Evolutionary conservation across 2,113 vertebrate genomes (phyloP).

Genomic region (Malurus elegans): DNA sequence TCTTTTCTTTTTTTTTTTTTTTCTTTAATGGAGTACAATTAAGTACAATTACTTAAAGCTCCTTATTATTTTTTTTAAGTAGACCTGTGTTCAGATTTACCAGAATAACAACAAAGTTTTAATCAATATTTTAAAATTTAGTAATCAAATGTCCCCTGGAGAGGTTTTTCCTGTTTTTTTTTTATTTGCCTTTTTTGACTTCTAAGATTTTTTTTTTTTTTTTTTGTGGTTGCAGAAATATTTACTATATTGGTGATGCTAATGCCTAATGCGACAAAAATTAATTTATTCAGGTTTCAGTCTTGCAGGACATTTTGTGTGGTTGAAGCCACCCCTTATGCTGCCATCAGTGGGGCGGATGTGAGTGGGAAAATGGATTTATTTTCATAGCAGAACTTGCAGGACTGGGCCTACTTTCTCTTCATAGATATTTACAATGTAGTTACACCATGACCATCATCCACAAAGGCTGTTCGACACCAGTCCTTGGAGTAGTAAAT

Average conservation of each 20-base stretch:
- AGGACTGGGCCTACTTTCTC: background rate
- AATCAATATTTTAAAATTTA: background rate
- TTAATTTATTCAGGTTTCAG: constrained; percentile 33
- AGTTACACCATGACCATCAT: constrained; percentile 25
- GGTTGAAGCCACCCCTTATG: background rate
- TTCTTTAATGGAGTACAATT: background rate
- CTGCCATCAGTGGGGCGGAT: background rate
- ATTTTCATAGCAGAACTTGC: background rate
- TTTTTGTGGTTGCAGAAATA: constrained; percentile 42
- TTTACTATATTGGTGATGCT: constrained; percentile 46
- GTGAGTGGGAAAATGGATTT: background rate
- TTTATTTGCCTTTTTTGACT: background rate
- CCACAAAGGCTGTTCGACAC: constrained; percentile 27
- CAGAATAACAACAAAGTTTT: background rate
- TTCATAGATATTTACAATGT: background rate
- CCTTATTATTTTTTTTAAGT: background rate
- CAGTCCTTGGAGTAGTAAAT: background rate
- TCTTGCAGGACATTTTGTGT: constrained; percentile 1
- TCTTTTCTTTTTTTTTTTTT: background rate
- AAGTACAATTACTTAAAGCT: constrained; percentile 8
- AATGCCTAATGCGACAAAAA: constrained; percentile 48
- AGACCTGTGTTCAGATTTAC: background rate
- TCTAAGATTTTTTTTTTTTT: background rate
- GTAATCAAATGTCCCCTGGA: constrained; percentile 12
- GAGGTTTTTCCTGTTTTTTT: background rate